These are phyloP conservation scores for Telmatochromis bifrenatus DNA, from an alignment of 2,113 vertebrate genomes.

Conservation along the genomic window DNA sequence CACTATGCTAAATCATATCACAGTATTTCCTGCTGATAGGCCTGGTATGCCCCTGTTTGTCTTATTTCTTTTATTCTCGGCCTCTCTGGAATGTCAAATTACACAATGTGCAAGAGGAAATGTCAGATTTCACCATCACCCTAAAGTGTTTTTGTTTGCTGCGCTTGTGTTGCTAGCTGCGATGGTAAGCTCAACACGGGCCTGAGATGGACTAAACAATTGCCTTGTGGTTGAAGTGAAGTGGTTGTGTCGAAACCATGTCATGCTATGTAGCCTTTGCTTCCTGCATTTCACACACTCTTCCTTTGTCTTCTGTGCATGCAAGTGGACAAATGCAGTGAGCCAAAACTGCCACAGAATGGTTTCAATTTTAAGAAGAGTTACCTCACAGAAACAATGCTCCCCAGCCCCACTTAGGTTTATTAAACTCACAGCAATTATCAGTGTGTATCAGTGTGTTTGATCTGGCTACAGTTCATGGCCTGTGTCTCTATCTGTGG, in stretches of 20 bases:
- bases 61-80: conserved; percentile 6
- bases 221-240: conserved; percentile 18
- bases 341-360: conserved; percentile 5
- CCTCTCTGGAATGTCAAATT: conserved; percentile 31
- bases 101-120: conserved; percentile 23
- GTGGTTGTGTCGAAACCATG: conserved; percentile 4
- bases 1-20: conserved; percentile 15
- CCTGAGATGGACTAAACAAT: conserved; percentile 9
- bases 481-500: not conserved
- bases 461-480: not conserved
- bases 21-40: conserved; percentile 63
- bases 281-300: conserved; percentile 16
- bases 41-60: conserved; percentile 40
- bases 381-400: conserved; percentile 39
- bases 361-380: conserved; percentile 17
- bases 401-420: not conserved
- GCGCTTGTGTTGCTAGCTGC: not conserved
- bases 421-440: conserved; percentile 13
- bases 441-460: conserved; percentile 10
- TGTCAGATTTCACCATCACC: conserved; percentile 21
- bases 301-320: conserved; percentile 13
- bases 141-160: conserved; percentile 34
- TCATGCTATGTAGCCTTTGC: not conserved
- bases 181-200: not conserved
- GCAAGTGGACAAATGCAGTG: not conserved